These are phyloP conservation scores for Percina caprodes DNA, from an alignment of 2,113 vertebrate species.

Conservation along the genomic window DNA sequence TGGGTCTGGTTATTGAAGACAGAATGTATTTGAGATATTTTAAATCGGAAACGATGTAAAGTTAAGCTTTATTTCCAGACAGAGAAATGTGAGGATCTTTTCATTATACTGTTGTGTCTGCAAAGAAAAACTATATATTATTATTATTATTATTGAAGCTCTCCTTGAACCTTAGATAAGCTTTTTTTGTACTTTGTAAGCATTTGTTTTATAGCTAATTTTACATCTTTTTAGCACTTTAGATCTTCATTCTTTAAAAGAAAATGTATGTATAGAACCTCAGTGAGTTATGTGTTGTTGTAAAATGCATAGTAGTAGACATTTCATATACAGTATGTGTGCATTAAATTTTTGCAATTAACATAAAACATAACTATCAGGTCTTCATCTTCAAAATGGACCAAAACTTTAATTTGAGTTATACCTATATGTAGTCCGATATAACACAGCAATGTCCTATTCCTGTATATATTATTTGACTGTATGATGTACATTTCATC, in stretches of 20 bases:
- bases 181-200: constrained; percentile 42
- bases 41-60: background rate
- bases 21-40: constrained; percentile 1
- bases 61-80: constrained; percentile 27
- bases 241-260: constrained; percentile 19
- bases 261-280: constrained; percentile 1
- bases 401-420: background rate
- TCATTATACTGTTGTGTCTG: background rate
- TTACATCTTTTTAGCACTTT: constrained; percentile 74
- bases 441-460: background rate
- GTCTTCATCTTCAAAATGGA: constrained; percentile 8
- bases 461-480: background rate
- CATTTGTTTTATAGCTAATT: constrained; percentile 33
- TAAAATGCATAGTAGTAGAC: background rate
- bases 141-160: constrained; percentile 13
- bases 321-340: constrained; percentile 1
- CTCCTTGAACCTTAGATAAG: constrained; percentile 63
- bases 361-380: background rate
- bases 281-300: background rate
- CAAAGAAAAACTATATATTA: constrained; percentile 3
- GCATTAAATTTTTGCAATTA: background rate
- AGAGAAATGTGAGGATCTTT: background rate
- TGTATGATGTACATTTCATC: background rate
- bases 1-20: constrained; percentile 49
- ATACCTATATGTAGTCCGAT: background rate